These are phyloP conservation scores for Rambutsinella grinnellia DNA, from an alignment of 2,888 invertebrate genomes.

Conservation along the genomic window DNA sequence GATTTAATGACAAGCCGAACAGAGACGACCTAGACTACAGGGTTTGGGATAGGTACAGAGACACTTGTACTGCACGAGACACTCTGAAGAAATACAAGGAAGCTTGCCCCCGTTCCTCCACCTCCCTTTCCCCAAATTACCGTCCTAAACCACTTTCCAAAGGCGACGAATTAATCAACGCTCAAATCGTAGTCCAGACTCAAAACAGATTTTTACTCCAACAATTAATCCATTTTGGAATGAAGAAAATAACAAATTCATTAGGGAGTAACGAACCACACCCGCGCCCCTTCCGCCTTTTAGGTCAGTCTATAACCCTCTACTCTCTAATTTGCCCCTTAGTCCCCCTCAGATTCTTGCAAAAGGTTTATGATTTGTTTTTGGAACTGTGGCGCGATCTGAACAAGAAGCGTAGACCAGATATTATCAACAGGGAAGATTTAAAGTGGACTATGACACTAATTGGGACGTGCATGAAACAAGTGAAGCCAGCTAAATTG, in stretches of 20 bases:
- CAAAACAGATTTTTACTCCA: not conserved
- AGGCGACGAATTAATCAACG: too few species aligned
- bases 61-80: not conserved
- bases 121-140: not conserved
- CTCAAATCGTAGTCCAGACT: too few species aligned
- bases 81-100: not conserved
- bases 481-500: conserved; percentile 7
- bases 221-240: not conserved
- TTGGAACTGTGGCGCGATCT: not conserved
- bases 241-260: not conserved
- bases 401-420: conserved; percentile 6
- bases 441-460: conserved; percentile 30
- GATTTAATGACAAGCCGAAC: not conserved
- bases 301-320: not conserved
- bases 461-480: not conserved
- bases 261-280: not conserved
- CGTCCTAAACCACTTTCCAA: too few species aligned
- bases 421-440: conserved; percentile 8
- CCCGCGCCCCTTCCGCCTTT: too few species aligned
- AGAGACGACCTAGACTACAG: not conserved
- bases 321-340: conserved; percentile 24
- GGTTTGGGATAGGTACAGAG: not conserved
- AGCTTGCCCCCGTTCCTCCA: not conserved
- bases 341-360: conserved; percentile 7
- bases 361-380: conserved; percentile 9